These are phyloP conservation scores for Panagrolaimus sp. DNA, from an alignment of 1,140 invertebrate genomes.

Conservation along the genomic window DNA sequence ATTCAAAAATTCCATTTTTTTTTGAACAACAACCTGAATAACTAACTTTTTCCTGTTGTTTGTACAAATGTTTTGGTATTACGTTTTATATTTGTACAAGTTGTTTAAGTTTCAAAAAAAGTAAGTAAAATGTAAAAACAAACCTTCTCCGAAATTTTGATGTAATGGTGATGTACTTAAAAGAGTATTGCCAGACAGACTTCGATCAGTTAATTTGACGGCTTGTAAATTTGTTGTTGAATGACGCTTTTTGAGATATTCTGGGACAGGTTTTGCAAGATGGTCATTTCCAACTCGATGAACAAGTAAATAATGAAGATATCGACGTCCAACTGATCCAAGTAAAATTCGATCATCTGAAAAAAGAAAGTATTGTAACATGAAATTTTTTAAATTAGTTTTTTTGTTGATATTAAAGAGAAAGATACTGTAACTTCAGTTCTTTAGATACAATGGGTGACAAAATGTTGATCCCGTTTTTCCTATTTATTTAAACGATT, in stretches of 20 bases:
- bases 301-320: conserved; percentile 59
- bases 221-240: background rate
- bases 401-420: too few relatives aligned
- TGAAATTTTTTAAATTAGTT: too few relatives aligned
- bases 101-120: too few relatives aligned
- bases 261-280: background rate
- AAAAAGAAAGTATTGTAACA: too few relatives aligned
- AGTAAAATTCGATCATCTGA: conserved; percentile 60
- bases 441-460: too few relatives aligned
- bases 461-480: too few relatives aligned
- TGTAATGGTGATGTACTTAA: background rate
- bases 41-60: too few relatives aligned
- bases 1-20: background rate
- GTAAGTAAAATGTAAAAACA: background rate
- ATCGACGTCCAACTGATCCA: conserved; percentile 59
- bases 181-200: background rate
- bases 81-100: too few relatives aligned
- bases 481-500: too few relatives aligned
- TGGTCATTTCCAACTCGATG: conserved; percentile 37
- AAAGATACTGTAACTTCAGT: too few relatives aligned
- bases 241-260: background rate
- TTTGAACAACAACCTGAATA: too few relatives aligned
- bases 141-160: conserved; percentile 10
- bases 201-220: background rate
- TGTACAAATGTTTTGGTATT: too few relatives aligned